Evolutionary conservation across 2,113 vertebrate species (phyloP), one percentile per base, ranked within the genome.

Genomic region (Phyllostomus hastatus): DNA sequence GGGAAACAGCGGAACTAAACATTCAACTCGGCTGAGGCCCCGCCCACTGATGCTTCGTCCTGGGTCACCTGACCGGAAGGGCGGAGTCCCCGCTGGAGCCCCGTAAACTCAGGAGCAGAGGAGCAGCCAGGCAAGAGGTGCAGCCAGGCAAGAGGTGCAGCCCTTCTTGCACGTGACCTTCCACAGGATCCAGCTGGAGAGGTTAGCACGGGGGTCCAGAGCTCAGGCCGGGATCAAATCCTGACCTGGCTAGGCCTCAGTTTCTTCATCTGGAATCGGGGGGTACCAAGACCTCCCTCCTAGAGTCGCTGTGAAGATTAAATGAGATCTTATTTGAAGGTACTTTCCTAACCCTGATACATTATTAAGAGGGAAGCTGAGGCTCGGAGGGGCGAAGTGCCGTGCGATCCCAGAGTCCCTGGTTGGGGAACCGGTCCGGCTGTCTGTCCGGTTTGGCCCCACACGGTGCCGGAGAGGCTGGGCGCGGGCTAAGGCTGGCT

Each of bases 221-320:
- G 52, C 76, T 59, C 59, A 38, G 19, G 73, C 54, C 83, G 1
- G n/a, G 22, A 20, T 79, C 67, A 80, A 12, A 35, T 50, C 41
- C 82, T 7, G 90, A 83, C 78, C 48, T 95, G 67, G 64, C 52
- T 11, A 76, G 87, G 57, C 38, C 95, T 93, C 75, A 20, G 33
- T 86, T 83, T 88, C 75, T 90, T 72, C 50, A 69, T 92, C 67
- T 94, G 22, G 33, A 72, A 75, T n/a, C 52, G 50, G 66, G 78
- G 31, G 19, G 17, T 52, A 91, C 69, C 6, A 64, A 67, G 81
- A 38, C n/a, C 16, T 54, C 15, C 81, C 26, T 88, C 33, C 38
- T 33, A 22, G 22, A 43, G 52, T 28, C 26, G 22, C 11, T 16
- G 67, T 31, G 35, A 91, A 82, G n/a, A 35, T 41, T 57, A 38